Evolutionary conservation across 2,888 invertebrate species (phyloP), one percentile per base, ranked within the genome.

Genomic region (Scaptomyza flava): DNA sequence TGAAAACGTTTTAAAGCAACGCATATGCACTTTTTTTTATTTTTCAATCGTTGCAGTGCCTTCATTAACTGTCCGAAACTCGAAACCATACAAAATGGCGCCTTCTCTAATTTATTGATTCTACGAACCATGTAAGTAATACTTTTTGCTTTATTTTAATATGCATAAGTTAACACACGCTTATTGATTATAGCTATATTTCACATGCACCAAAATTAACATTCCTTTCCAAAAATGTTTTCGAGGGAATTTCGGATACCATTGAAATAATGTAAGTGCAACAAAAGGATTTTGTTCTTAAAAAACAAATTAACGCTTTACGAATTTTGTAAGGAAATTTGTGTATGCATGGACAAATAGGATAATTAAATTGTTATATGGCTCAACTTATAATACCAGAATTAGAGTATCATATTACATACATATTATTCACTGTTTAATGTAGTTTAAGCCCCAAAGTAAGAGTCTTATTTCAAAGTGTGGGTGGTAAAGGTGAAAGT

Each of bases 121-220:
- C 64, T 91, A 14, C 87, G 91, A 27, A 89, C 90, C 41, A 90
- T 91, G 91, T 91, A 71, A 9, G 50, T 20, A 17, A 17, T 17
- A 17, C 1, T 17, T 17, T 17, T 17, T 17, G 17, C 17, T 17
- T 17, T 17, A 17, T 1, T 17, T 1, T 17, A 17, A 17, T 17
- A 17, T 17, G 17, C 17, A 17, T 14, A 38, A 14, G 8, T 38
- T 27, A 27, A 7, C n/a, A 38, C 38, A 38, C 2, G 14, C 38
- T 38, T 38, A 14, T 38, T 14, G 8, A 7, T 38, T 38, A 14
- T 92, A 95, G 95, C 81, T 95, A 95, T 79, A 95, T 95, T 89
- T 93, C 95, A 1, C 94, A 95, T 90, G 95, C 95, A 2, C 95
- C 95, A 9, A 92, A 93, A 79, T 90, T 95, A 56, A 94, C 93